A percentile compares a stretch with the other conserved stretches of the same genome.
Conservation (phyloP, 2,888 invertebrate genomes). For the Gandaritis pyraliata region DNA sequence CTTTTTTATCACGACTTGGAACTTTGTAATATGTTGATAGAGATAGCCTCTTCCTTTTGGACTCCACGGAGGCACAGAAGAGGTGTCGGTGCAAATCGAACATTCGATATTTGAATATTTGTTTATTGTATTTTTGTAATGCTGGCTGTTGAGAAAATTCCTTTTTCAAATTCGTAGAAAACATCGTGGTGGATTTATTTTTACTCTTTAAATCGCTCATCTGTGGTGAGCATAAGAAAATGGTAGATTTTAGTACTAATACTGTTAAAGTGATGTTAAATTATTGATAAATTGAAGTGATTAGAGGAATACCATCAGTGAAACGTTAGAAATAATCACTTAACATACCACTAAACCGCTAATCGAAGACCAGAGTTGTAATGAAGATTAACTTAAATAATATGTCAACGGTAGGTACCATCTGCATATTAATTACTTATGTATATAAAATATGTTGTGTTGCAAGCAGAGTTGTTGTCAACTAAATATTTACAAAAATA, state of each 20-base stretch:
- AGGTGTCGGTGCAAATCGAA: constrained; percentile 21
- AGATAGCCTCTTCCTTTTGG: constrained; percentile 36
- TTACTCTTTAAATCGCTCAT: too few relatives aligned
- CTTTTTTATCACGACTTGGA: constrained; percentile 63
- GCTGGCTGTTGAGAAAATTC: constrained; percentile 1
- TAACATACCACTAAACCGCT: neutral
- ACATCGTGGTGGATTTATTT: too few relatives aligned
- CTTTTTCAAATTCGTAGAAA: neutral
- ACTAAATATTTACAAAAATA: too few relatives aligned
- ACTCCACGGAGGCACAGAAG: constrained; percentile 1
- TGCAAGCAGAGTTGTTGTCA: too few relatives aligned
- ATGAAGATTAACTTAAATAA: constrained; percentile 1
- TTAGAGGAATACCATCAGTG: neutral
- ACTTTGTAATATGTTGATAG: constrained; percentile 69
- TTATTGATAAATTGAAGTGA: neutral
- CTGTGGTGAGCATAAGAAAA: too few relatives aligned
- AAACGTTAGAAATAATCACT: too few relatives aligned
- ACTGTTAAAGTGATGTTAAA: too few relatives aligned
- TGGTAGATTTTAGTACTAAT: too few relatives aligned
- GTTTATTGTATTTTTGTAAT: constrained; percentile 10
- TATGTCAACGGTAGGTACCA: neutral
- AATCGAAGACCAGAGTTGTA: neutral
- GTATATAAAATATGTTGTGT: too few relatives aligned
- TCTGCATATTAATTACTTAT: neutral
- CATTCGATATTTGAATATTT: constrained; percentile 28